Percentiles rank a stretch among this genome's conserved stretches.
These are phyloP conservation scores for Odocoileus virginianus DNA, from an alignment of 2,113 vertebrate species.

Conservation along the genomic window DNA sequence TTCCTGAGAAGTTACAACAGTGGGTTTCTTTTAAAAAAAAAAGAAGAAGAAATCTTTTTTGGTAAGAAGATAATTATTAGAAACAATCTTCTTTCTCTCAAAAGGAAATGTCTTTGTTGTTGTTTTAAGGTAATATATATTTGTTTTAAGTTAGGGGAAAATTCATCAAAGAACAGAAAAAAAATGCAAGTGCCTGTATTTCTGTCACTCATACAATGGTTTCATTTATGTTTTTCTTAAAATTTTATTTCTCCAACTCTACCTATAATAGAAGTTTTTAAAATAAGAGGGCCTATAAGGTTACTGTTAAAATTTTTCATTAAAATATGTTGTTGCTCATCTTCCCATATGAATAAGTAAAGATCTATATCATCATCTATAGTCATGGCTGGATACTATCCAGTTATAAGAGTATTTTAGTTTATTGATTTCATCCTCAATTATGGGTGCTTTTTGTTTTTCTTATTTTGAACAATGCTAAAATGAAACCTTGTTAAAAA, in stretches of 20 bases:
- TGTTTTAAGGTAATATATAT: background rate
- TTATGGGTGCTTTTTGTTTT: background rate
- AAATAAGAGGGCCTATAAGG: background rate
- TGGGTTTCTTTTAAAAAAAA: slow-evolving; percentile 6
- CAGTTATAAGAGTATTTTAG: background rate
- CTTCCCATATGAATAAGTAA: background rate
- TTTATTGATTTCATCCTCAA: background rate
- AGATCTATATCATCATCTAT: background rate
- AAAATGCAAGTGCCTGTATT: slow-evolving; percentile 24
- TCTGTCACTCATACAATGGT: background rate
- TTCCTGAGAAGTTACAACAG: background rate
- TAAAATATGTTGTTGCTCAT: background rate
- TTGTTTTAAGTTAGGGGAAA: background rate
- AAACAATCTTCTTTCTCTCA: background rate
- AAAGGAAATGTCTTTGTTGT: background rate
- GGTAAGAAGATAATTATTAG: background rate
- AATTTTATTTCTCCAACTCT: background rate
- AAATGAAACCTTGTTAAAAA: background rate
- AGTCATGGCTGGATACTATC: background rate
- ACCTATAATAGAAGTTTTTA: background rate
- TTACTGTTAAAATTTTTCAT: background rate
- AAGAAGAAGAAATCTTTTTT: background rate
- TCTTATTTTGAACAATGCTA: slow-evolving; percentile 6
- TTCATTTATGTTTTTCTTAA: slow-evolving; percentile 5
- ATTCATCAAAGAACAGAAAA: background rate